Base-by-base conservation (phyloP, 2,888 invertebrate genomes). In the Mallateleia sp. region DNA sequence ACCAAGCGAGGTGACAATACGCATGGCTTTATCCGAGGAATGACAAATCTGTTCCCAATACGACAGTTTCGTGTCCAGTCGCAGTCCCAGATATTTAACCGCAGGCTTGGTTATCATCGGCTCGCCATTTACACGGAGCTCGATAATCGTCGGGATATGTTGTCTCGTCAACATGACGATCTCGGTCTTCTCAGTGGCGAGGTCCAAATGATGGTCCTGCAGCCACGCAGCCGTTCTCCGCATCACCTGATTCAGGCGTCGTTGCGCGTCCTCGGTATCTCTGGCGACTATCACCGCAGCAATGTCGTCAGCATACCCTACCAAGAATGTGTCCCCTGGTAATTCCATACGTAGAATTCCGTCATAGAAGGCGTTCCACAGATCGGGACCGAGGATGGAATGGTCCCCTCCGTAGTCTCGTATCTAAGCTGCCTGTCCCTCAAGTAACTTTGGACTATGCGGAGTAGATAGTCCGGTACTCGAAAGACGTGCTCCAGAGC, bases 401-500 rank as follows among this genome's bases (percentile, higher is more conserved):
- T n/a, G n/a, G 64, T 34, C 8, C 64, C 64, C 1, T 45, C 47
- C 3, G n/a, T 45, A 3, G 47, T 64, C 14, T 64, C 9, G 25
- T 45, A 64, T n/a, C 14, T 20, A 7, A 45, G 64, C 15, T 6
- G 15, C 24, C 45, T 6, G 25, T 64, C 8, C 45, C 25, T 64
- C 45, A 64, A 14, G 14, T 54, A 54, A 15, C 24, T 24, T 32
- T 64, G 66, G n/a, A 90, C 34, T 8, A 89, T 60, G 11, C 72
- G 32, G 45, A 66, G 50, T 15, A 90, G 75, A 58, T 90, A 89
- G 11, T 47, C 54, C 18, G 82, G 89, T 47, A 87, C 72, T 52
- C 88, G 89, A 75, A 91, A 90, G 15, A 83, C 83, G n/a, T 52
- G 28, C 18, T 75, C 56, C 52, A 90, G 77, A 8, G 88, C 87